Evolutionary conservation across 2,113 vertebrate species (phyloP), one percentile per base, ranked within the genome.

Genomic region (Triplophysa tibetana): DNA sequence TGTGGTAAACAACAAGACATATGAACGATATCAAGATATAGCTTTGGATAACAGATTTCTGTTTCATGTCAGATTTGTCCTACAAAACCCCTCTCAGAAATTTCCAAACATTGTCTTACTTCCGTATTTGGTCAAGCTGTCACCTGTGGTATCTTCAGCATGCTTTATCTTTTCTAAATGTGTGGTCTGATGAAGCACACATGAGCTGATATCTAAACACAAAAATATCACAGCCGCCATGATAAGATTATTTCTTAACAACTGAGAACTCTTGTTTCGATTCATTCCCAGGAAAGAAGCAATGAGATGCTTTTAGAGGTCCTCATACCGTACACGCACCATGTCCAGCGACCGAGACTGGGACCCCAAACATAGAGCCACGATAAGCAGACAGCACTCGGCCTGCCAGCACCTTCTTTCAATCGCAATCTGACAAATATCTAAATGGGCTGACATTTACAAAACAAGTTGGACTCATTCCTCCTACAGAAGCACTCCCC

Each of bases 381-480:
- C 48, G 52, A 63, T 78, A 78, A 58, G 38, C 76, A 70, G 70
- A 43, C 77, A 81, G 58, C 80, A 68, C 72, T 66, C 54, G 76
- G 14, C 26, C 76, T 21, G 24, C 23, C 58, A 65, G 65, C 76
- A 70, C 72, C 33, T 78, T 69, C 80, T 80, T 48, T 58, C 78
- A 38, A 64, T 56, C 33, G n/a, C 70, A 62, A 58, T 81, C 83
- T 80, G 77, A 69, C 70, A 82, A 79, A 81, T 81, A 81, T 75
- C 45, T 82, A 83, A 81, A 76, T 52, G 63, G 62, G 67, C 29
- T 78, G 82, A 83, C 82, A 82, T 85, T 75, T 66, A 29, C 52
- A 67, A 70, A 58, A 65, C 43, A 26, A 70, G 54, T 60, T 70
- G 77, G 52, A 62, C 70, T 48, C 50, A 45, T 77, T 72, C 58